Conservation (phyloP, 2,888 invertebrate genomes). For the Plebejus anna region DNA sequence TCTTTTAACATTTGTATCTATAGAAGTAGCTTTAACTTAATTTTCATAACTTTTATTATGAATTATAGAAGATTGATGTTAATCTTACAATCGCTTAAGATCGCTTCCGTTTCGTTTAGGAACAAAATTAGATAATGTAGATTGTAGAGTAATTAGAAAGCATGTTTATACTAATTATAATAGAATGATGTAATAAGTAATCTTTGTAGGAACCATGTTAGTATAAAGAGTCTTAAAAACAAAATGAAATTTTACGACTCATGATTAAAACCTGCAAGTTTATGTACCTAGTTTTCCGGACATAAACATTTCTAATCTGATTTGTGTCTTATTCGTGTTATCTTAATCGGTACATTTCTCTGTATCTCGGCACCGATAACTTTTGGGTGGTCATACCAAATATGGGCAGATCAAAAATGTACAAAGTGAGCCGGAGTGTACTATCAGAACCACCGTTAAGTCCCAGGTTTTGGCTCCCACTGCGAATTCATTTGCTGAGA, state of each 20-base stretch:
- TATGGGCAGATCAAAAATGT: slow-evolving; percentile 31
- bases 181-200: slow-evolving; percentile 8
- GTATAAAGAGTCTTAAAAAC: not conserved
- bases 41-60: not conserved
- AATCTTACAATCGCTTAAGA: not conserved
- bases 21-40: not conserved
- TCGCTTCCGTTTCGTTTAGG: not conserved
- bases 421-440: not conserved
- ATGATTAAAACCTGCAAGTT: not conserved
- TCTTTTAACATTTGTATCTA: not conserved
- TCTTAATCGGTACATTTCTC: slow-evolving; percentile 19
- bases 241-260: not conserved
- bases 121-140: not conserved
- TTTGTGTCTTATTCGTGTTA: slow-evolving; percentile 14
- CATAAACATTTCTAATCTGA: slow-evolving; percentile 10
- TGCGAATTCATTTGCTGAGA: slow-evolving; percentile 30
- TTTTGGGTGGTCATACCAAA: slow-evolving; percentile 15
- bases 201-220: not conserved
- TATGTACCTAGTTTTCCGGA: slow-evolving; percentile 3
- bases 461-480: slow-evolving; percentile 32
- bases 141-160: slow-evolving; percentile 4
- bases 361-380: slow-evolving; percentile 2
- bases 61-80: slow-evolving; percentile 7
- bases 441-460: slow-evolving; percentile 29
- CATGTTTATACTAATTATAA: not conserved